Evolutionary conservation across 1,140 invertebrate genomes (phyloP).

Genomic region (Procambarus virginalis): DNA sequence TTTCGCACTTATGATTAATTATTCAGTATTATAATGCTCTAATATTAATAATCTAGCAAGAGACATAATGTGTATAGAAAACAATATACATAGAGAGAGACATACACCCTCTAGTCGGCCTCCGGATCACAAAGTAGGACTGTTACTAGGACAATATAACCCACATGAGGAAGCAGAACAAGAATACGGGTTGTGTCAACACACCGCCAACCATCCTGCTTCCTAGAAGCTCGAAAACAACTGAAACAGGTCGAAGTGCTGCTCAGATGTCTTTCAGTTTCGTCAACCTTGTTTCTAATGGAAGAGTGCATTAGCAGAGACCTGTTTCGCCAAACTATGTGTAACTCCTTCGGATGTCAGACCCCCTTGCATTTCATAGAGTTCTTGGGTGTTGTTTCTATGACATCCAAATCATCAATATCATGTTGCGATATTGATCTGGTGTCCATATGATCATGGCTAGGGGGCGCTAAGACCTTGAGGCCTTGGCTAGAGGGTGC

Average conservation of each 20-base stretch:
- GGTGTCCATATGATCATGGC: background rate
- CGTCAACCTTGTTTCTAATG: slow-evolving; percentile 34
- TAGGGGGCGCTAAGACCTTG: no score
- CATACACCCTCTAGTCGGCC: background rate
- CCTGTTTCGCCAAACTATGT: background rate
- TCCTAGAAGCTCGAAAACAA: background rate
- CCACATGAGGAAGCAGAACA: background rate
- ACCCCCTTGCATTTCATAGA: slow-evolving; percentile 17
- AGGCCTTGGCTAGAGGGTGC: no score
- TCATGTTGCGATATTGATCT: slow-evolving; percentile 8
- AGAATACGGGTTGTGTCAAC: background rate
- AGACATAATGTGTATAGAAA: background rate
- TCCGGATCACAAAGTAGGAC: background rate
- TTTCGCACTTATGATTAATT: no score
- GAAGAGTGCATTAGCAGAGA: slow-evolving; percentile 41
- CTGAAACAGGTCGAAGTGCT: background rate
- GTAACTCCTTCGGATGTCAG: slow-evolving; percentile 9
- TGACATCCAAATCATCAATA: background rate
- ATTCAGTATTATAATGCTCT: no score
- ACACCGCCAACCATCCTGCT: background rate
- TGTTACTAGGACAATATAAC: background rate
- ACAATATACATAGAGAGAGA: background rate
- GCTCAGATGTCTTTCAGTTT: background rate
- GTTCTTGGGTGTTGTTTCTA: slow-evolving; percentile 10
- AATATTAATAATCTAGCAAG: no score